Conservation (phyloP, 2,113 vertebrate genomes). For the Nycticryphes semicollaris region DNA sequence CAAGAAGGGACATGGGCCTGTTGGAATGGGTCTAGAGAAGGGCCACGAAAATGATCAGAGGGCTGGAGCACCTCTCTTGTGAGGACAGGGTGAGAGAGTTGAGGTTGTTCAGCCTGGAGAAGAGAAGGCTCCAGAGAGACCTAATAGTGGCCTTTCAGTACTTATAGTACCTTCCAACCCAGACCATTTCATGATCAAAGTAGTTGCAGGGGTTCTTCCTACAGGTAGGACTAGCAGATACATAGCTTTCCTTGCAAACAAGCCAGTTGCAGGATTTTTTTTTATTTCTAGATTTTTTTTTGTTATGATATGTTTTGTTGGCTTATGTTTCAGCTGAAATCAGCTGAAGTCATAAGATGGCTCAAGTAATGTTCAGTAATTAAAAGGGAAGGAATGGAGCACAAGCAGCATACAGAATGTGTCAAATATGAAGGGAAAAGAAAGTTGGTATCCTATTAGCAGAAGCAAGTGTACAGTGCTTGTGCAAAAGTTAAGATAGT, state of each 20-base stretch:
- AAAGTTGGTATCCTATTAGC: no score
- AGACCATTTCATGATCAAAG: background rate
- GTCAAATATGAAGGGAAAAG: accelerated
- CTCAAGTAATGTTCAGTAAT: no score
- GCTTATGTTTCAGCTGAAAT: accelerated
- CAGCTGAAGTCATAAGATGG: background rate
- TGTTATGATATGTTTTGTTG: accelerated
- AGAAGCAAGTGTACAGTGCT: no score
- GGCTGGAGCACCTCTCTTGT: background rate
- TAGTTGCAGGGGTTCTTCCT: accelerated
- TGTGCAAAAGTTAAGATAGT: background rate
- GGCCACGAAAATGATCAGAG: background rate
- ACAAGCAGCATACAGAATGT: accelerated
- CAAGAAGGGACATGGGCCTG: background rate
- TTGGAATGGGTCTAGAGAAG: background rate
- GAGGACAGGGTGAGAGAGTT: background rate
- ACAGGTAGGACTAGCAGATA: accelerated
- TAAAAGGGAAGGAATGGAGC: background rate
- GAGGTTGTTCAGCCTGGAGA: background rate
- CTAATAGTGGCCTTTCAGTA: background rate
- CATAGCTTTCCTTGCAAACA: accelerated
- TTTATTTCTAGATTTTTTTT: background rate
- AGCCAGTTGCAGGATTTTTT: accelerated
- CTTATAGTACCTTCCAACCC: background rate
- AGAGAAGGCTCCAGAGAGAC: background rate